Evolutionary conservation across 30 jellyfish, hydroid and myxozoan genomes (phyloP), one percentile per base, ranked within the genome.

Genomic region (Turritopsis rubra): DNA sequence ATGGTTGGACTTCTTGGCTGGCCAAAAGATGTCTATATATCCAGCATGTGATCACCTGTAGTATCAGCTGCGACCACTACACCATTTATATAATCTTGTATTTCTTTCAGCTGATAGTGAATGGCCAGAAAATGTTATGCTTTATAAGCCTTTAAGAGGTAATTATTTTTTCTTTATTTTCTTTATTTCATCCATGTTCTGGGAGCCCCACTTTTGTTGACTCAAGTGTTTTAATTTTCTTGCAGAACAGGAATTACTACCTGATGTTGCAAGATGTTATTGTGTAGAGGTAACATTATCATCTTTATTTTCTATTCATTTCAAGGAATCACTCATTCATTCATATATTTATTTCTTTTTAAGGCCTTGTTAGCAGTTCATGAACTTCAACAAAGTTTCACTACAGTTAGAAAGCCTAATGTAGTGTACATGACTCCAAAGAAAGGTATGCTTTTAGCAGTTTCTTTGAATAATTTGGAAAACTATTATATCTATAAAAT

Each of bases 331-430:
- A 0, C 9, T 68, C 19, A 7, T 27, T 68, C 31, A 68, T 0
- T 68, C 19, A 17, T 68, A 7, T 27, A 16, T 1, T 68, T 23
- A 68, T 66, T 68, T 7, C 8, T 27, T n/a, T 27, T 68, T 1
- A 7, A 68, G 77, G 77, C 77, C 4, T 68, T 68, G 77, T 68
- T 68, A 68, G 77, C 77, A 68, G 30, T 68, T n/a, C 77, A 68
- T 68, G 77, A 27, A 8, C 30, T 68, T n/a, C 77, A 68, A 68
- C 31, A 68, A n/a, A 27, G 77, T 9, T 68, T 68, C 21, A n/a
- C 77, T 68, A 68, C 77, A n/a, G 28, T 23, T 19, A 68, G 77
- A 68, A 68, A 22, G 19, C 77, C 9, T n/a, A 68, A 68, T 1
- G 77, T 27, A 68, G 21, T n/a, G 16, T 68, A 23, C 0, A 68